Base-by-base conservation (phyloP, 2,113 vertebrate genomes). In the Leiothrix lutea region DNA sequence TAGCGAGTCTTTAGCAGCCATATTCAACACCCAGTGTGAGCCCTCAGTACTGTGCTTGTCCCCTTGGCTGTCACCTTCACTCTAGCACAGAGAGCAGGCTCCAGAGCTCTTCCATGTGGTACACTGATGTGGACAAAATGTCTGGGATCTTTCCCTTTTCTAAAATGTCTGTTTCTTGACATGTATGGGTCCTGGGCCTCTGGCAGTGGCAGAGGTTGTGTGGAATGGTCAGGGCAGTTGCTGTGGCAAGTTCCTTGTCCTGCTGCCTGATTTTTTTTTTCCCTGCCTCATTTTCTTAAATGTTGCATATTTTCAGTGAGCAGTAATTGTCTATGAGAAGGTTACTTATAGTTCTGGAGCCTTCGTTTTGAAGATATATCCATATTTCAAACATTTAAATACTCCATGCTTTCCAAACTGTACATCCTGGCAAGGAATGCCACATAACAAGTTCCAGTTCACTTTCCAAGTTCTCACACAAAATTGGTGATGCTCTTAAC, bases 31-130 rank as follows among this genome's bases (percentile, higher is more conserved):
- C 6, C 0, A 0, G 14, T 31, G 42, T 71, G 44, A 85, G 16
- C 48, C 36, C 35, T 20, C 1, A 1, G 36, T 54, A 21, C 54
- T 31, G 40, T 1, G 2, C 24, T 40, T 2, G 2, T 71, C 20
- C 33, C 29, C 57, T 38, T 3, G 0, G 17, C 1, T 0, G 2
- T 42, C 19, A 42, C 24, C 11, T 12, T 21, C 69, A 57, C 6
- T 12, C 13, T 6, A 18, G 11, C 0, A 0, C 1, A 21, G 8
- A 14, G 6, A 65, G 18, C 8, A 77, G 29, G 12, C 7, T 78
- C 38, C 47, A 70, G 38, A 62, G 10, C 8, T 45, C 15, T 40
- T 81, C 23, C 20, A 4, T 4, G 4, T 28, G 14, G 0, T 48
- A 14, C 28, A 19, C 11, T n/a, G 36, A 47, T 25, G 29, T 25